A percentile compares a stretch with the other conserved stretches of the same genome.
Conservation (phyloP, 2,888 invertebrate species). For the Eucriotettix oculatus region DNA sequence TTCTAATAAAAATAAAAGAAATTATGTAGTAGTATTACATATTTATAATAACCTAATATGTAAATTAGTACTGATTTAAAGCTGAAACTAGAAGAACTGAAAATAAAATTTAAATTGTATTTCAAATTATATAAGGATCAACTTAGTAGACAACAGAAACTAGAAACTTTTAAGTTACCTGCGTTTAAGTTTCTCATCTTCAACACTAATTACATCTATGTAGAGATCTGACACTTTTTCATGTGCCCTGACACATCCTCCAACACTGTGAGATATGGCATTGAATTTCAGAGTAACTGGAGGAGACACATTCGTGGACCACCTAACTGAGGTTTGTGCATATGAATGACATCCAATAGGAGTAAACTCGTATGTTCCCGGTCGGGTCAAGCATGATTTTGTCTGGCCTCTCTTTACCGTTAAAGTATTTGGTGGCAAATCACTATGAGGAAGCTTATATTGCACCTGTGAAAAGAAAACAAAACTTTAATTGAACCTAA, state of each 20-base stretch:
- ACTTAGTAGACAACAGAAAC: no score
- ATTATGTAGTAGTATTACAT: no score
- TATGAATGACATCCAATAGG: conserved; percentile 74
- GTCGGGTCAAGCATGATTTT: conserved; percentile 46
- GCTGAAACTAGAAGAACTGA: no score
- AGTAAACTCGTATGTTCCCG: conserved; percentile 49
- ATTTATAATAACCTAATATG: no score
- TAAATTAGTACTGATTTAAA: no score
- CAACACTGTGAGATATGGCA: conserved; percentile 36
- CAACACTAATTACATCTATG: conserved; percentile 23
- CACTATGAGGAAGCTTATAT: conserved; percentile 9
- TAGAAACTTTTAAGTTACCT: background rate
- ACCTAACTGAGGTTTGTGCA: conserved; percentile 29
- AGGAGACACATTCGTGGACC: conserved; percentile 28
- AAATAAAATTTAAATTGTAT: no score
- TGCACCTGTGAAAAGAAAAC: conserved; percentile 9
- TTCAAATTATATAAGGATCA: no score
- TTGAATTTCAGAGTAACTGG: conserved; percentile 25
- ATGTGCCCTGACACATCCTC: conserved; percentile 32
- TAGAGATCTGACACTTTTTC: conserved; percentile 30
- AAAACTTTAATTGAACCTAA: no score
- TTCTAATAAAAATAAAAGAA: no score
- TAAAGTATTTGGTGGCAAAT: background rate
- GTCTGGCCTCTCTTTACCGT: conserved; percentile 3
- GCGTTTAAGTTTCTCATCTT: conserved; percentile 9